Evolutionary conservation across 2,888 invertebrate species (phyloP), one percentile per base, ranked within the genome.

Genomic region (Lithophane leautieri): DNA sequence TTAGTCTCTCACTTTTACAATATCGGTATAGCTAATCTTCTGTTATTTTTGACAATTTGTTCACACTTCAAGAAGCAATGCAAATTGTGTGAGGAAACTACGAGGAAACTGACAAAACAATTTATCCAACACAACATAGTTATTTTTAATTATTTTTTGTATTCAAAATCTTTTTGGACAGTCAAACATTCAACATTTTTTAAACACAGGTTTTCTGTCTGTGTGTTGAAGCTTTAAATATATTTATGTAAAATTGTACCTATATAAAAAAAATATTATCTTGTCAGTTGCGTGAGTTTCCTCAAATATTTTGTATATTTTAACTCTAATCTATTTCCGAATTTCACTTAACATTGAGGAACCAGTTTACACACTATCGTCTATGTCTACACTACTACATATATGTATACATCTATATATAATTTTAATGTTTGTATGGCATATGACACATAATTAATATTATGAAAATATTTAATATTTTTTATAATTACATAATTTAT

Each of bases 331-430:
- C 74, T 76, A 86, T 86, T 84, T 86, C 85, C 88, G 89, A 91
- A 91, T 92, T 91, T 90, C 90, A 88, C 89, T 83, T 79, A 85
- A 88, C 87, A 88, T 82, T 65, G 83, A 84, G 86, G 88, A 89
- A 89, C 89, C 91, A 91, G 88, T 91, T 90, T 88, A 88, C 86
- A 91, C 85, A 88, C 88, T 86, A 84, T 82, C 84, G 82, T 74
- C 83, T 85, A 87, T 85, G 62, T 86, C 87, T 89, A 88, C 87
- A 84, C 83, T 88, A 62, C 73, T 85, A 78, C 67, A 68, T 86
- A 84, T 90, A 90, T 84, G 85, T 82, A 87, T 83, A 85, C 87
- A 77, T 84, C 79, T 89, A 88, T 84, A 76, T 85, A 86, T 86
- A 84, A 85, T 84, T 90, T 87, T 72, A 76, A 82, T 83, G 86